Conservation (phyloP, 2,113 vertebrate species). For the Ornithorhynchus anatinus region DNA sequence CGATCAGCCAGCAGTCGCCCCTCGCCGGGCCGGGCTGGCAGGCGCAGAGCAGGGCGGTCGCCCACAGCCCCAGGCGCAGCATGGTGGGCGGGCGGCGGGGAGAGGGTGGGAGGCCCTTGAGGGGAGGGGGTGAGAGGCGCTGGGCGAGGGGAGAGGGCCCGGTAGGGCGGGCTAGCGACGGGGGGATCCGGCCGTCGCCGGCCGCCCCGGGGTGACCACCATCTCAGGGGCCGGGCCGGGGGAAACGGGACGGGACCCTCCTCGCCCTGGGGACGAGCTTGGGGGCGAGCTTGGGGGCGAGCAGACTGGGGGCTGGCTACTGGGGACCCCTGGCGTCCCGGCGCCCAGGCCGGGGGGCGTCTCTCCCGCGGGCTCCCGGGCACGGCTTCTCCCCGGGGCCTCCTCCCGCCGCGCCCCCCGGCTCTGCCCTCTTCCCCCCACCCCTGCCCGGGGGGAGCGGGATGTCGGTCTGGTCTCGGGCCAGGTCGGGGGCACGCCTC, state of each 20-base stretch:
- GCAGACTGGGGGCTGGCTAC: too few species aligned
- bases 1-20: constrained; percentile 97
- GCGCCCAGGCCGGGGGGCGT: neutral
- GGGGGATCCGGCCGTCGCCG: constrained; percentile 43
- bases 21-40: constrained; percentile 72
- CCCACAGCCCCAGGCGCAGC: constrained; percentile 74
- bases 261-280: too few species aligned
- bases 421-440: neutral
- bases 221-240: constrained; percentile 67
- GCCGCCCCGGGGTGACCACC: constrained; percentile 53
- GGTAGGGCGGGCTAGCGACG: constrained; percentile 48
- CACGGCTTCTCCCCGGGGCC: neutral
- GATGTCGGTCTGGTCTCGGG: too few species aligned
- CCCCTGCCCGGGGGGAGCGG: neutral
- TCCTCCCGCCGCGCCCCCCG: neutral
- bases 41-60: constrained; percentile 70
- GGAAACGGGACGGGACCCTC: too few species aligned
- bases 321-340: neutral
- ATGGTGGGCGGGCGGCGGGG: constrained; percentile 61
- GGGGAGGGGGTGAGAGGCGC: too few species aligned
- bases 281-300: too few species aligned
- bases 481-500: neutral
- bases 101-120: too few species aligned
- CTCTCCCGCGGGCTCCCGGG: neutral
- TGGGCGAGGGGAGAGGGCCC: constrained; percentile 18